phyloP scores from a whole-genome alignment of 2,888 invertebrate genomes.

The Beris morrisii region DNA sequence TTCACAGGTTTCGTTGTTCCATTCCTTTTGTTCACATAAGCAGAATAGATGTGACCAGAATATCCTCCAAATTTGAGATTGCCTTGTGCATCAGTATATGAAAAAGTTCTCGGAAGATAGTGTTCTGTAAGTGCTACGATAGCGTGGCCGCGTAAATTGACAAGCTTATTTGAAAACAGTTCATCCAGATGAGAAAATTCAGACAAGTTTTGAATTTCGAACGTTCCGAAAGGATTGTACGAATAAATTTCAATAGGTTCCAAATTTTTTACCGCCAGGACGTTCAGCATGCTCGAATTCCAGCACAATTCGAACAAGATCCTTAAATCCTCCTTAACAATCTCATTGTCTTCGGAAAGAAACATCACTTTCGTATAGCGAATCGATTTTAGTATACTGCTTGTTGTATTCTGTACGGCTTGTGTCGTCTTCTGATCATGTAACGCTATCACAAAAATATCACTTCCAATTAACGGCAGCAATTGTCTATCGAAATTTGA shows the following conservation, averaged over 20 bases:
- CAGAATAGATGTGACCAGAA: constrained; percentile 1
- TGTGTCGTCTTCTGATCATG: too few species aligned
- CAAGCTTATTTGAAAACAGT: constrained; percentile 11
- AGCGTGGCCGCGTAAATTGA: neutral
- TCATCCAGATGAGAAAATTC: neutral
- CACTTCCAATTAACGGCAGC: too few species aligned
- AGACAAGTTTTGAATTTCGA: neutral
- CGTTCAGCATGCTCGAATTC: constrained; percentile 8
- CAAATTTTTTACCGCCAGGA: neutral
- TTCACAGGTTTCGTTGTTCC: neutral
- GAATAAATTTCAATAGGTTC: neutral
- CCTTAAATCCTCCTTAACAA: neutral
- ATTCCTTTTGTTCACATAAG: constrained; percentile 10
- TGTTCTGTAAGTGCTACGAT: neutral
- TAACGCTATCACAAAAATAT: too few species aligned
- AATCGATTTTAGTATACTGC: too few species aligned
- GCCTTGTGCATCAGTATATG: constrained; percentile 1
- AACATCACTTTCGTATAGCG: neutral
- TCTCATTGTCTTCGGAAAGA: neutral
- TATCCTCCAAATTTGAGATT: constrained; percentile 5
- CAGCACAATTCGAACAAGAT: constrained; percentile 9
- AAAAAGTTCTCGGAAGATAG: constrained; percentile 1
- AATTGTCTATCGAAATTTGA: too few species aligned
- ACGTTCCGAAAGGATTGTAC: constrained; percentile 17
- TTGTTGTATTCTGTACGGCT: too few species aligned